Base-by-base conservation (phyloP, 2,888 invertebrate species). In the Gerris lacustris region DNA sequence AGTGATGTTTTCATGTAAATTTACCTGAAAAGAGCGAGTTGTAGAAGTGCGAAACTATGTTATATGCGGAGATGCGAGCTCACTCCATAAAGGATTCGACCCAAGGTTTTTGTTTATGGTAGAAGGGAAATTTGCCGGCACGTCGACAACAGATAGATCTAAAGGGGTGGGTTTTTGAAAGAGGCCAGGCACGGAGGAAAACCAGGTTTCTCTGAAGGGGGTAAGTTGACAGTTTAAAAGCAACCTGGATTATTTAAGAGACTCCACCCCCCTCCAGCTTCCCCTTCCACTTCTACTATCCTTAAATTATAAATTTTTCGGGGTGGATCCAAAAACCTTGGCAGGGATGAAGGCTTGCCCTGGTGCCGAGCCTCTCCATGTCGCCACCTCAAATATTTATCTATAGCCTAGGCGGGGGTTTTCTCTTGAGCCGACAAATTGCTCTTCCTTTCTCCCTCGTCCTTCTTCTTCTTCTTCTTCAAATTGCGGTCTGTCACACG, bases 211-310 rank as follows among this genome's bases (percentile, higher is more conserved):
- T 18, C 7, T n/a, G 64, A 9, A 18, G 64, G 69, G 67, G 68
- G 70, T 71, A 74, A 75, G 72, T 76, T 76, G 76, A 76, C 75
- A 76, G 74, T 75, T 76, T 76, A 76, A 76, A 76, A 76, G 76
- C 75, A 73, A 72, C 18, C 44, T 76, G 76, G 74, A 75, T 76
- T 71, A 75, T 75, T 74, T 70, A 75, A 72, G 66, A 64, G 64
- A 64, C 15, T 55, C 55, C 55, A 55, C 9, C 55, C 55, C 55
- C 55, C 55, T 55, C 55, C 55, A 55, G 15, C 55, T 15, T 15
- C 55, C 15, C 55, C 15, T 55, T 55, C 55, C 15, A 11, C 15
- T 15, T 55, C 55, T 55, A 55, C 55, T 55, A 55, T 55, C 11
- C 15, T 55, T 55, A 15, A 55, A 55, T 55, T 55, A 55, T 55